Evolutionary conservation across 2,888 invertebrate species (phyloP).

Genomic region (Myopa testacea): DNA sequence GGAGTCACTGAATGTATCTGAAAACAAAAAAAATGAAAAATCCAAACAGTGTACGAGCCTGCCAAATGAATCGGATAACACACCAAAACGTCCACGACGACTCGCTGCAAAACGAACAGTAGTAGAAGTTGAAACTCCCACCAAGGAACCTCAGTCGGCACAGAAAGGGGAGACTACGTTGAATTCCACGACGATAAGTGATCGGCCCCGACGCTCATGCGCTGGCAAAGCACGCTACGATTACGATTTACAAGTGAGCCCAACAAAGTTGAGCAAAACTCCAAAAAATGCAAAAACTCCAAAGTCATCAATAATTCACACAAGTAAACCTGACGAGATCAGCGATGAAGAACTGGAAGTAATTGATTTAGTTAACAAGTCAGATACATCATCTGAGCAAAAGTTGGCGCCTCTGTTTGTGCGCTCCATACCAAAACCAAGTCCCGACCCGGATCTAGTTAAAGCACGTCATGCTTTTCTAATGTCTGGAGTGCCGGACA

Average conservation of each 20-base stretch:
- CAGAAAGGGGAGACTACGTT: slow-evolving; percentile 6
- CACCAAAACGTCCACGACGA: slow-evolving; percentile 46
- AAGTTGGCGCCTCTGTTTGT: slow-evolving; percentile 82
- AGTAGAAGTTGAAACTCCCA: not conserved
- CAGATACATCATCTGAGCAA: slow-evolving; percentile 55
- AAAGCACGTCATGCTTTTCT: slow-evolving; percentile 79
- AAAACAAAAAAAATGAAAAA: not conserved
- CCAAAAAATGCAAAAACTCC: slow-evolving; percentile 32
- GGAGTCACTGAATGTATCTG: slow-evolving; percentile 53
- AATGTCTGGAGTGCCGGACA: slow-evolving; percentile 78
- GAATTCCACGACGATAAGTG: slow-evolving; percentile 48
- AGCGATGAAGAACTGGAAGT: slow-evolving; percentile 47
- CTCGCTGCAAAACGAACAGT: slow-evolving; percentile 27
- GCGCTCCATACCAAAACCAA: slow-evolving; percentile 70
- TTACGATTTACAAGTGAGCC: slow-evolving; percentile 58
- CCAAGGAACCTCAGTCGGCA: not conserved
- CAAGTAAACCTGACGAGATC: not conserved
- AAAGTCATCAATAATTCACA: not conserved
- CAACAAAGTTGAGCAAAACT: slow-evolving; percentile 48
- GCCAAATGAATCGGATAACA: slow-evolving; percentile 35
- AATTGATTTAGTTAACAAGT: slow-evolving; percentile 59
- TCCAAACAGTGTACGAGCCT: not conserved
- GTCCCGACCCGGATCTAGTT: slow-evolving; percentile 71
- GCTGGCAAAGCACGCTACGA: slow-evolving; percentile 63
- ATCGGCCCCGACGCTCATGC: slow-evolving; percentile 62